phyloP scores from a whole-genome alignment of 2,797 vertebrate genomes.

The Denticeps clupeoides region DNA sequence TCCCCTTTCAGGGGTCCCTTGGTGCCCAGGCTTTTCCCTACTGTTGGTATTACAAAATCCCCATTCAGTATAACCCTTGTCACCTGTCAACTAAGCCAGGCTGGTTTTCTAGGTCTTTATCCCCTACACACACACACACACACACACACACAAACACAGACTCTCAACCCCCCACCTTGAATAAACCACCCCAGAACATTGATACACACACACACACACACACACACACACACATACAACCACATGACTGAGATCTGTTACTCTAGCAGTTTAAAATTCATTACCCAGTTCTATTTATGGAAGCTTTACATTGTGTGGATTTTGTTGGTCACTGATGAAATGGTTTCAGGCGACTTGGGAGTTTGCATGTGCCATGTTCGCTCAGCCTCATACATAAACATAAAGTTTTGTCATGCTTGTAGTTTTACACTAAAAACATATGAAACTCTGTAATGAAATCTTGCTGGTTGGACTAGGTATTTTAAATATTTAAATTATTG shows the following conservation, averaged over 20 bases:
- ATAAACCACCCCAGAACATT: constrained; percentile 33
- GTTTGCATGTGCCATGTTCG: constrained; percentile 17
- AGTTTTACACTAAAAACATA: too few species aligned
- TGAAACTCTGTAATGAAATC: too few species aligned
- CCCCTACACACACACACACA: constrained; percentile 58
- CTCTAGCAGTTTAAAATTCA: constrained; percentile 73
- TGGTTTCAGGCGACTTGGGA: constrained; percentile 15
- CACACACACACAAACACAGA: constrained; percentile 37
- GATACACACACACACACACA: constrained; percentile 38
- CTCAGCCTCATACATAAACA: not conserved
- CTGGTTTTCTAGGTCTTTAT: constrained; percentile 75
- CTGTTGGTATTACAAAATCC: constrained; percentile 79
- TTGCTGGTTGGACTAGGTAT: too few species aligned
- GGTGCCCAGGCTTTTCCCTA: constrained; percentile 59
- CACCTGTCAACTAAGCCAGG: constrained; percentile 76
- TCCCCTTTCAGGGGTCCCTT: constrained; percentile 66
- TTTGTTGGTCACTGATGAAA: constrained; percentile 36
- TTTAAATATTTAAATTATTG: too few species aligned
- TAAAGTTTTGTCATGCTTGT: too few species aligned
- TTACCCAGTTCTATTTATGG: constrained; percentile 61
- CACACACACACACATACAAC: constrained; percentile 53
- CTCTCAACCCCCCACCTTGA: constrained; percentile 1
- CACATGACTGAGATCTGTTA: constrained; percentile 64
- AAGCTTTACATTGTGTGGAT: constrained; percentile 44
- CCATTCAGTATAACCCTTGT: constrained; percentile 73